phyloP scores from a whole-genome alignment of 2,113 vertebrate genomes.

The Scomber colias region DNA sequence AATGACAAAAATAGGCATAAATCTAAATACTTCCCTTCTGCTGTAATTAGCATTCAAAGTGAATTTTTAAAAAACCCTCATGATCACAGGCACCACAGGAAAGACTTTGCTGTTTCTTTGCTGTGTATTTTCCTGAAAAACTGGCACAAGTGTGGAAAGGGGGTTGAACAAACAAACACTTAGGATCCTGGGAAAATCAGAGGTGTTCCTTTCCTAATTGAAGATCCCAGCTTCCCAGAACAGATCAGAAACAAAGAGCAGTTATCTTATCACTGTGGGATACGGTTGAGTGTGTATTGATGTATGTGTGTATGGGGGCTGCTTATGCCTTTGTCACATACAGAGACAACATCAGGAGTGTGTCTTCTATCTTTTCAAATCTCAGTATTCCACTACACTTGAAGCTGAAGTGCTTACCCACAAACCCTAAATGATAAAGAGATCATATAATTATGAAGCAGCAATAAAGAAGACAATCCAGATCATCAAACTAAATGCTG shows the following conservation, averaged over 20 bases:
- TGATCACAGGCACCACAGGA: not conserved
- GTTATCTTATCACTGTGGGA: slow-evolving; percentile 59
- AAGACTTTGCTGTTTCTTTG: slow-evolving; percentile 4
- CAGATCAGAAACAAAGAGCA: slow-evolving; percentile 22
- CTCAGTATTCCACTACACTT: slow-evolving; percentile 21
- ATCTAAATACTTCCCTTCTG: not conserved
- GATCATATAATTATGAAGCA: slow-evolving; percentile 49
- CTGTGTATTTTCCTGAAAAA: slow-evolving; percentile 12
- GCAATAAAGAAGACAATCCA: slow-evolving; percentile 44
- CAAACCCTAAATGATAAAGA: slow-evolving; percentile 43
- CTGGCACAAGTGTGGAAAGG: slow-evolving; percentile 7
- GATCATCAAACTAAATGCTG: slow-evolving; percentile 37
- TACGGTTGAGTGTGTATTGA: slow-evolving; percentile 19
- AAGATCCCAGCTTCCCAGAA: slow-evolving; percentile 28
- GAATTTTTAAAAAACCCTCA: not conserved
- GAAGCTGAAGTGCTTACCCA: slow-evolving; percentile 14
- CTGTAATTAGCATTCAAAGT: not conserved
- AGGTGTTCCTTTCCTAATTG: slow-evolving; percentile 46
- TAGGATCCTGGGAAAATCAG: slow-evolving; percentile 63
- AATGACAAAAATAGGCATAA: not conserved
- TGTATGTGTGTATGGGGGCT: slow-evolving; percentile 12
- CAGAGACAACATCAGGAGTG: slow-evolving; percentile 10
- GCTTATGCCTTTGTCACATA: slow-evolving; percentile 14
- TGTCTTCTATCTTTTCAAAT: slow-evolving; percentile 26
- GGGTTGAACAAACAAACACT: slow-evolving; percentile 13